Base-by-base conservation (phyloP, 2,888 invertebrate species). In the Melanotus villosus region DNA sequence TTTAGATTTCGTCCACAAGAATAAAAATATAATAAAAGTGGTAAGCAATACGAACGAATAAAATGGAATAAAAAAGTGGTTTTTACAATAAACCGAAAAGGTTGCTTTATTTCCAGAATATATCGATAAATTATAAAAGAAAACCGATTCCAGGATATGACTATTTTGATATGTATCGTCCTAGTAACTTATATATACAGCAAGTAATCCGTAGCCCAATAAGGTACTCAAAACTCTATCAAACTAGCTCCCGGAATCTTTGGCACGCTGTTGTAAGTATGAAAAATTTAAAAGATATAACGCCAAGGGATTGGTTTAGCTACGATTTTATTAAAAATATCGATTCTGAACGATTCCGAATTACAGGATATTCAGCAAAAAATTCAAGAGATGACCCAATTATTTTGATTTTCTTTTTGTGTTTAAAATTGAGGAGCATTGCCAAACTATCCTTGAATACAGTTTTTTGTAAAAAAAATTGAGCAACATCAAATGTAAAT, bases 41-140 rank as follows among this genome's bases (percentile, higher is more conserved):
- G n/a, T n/a, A n/a, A n/a, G n/a, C n/a, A n/a, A n/a, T n/a, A n/a
- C n/a, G n/a, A n/a, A n/a, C n/a, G n/a, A n/a, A n/a, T n/a, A n/a
- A n/a, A n/a, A n/a, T n/a, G n/a, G n/a, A n/a, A n/a, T n/a, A n/a
- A n/a, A n/a, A n/a, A n/a, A n/a, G n/a, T n/a, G n/a, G n/a, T n/a
- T n/a, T 38, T 38, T 14, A 19, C 7, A 45, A 7, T 19, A 21
- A 21, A 18, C 19, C 9, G 12, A 32, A 14, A 50, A 50, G 30
- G n/a, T 2, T 30, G 14, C 26, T 50, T 50, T 50, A 30, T 63
- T 63, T 63, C 21, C 83, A 84, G 84, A 38, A 78, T 71, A 80
- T 82, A 75, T 83, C 50, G 16, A 50, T 50, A 50, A 4, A 18
- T 4, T 50, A 80, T 80, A 76, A 78, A 64, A 77, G 82, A 74